phyloP scores from a whole-genome alignment of 2,797 vertebrate genomes.

The Myotis findleyi region DNA sequence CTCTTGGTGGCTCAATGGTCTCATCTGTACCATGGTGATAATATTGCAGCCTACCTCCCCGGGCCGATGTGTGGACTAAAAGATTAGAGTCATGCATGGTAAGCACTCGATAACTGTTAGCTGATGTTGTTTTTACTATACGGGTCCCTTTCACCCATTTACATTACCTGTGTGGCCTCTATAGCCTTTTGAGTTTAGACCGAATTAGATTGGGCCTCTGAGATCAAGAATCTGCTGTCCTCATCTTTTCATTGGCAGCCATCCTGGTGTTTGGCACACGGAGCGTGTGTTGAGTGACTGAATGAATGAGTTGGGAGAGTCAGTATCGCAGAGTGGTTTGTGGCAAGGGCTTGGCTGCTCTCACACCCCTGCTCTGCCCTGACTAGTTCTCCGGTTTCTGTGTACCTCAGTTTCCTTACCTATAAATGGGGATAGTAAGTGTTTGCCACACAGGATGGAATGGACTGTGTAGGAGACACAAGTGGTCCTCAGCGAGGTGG shows the following conservation, averaged over 20 bases:
- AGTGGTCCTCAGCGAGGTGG: not conserved
- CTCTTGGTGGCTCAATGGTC: not conserved
- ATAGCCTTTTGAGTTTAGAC: not conserved
- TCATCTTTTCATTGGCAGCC: not conserved
- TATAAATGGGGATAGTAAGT: not conserved
- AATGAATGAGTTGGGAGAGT: not conserved
- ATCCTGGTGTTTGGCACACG: not conserved
- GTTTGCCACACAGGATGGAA: not conserved
- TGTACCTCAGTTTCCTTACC: constrained; percentile 29
- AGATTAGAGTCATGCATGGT: not conserved
- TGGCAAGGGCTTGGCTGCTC: not conserved
- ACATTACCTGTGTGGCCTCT: not conserved
- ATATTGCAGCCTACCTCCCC: not conserved
- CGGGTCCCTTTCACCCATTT: not conserved
- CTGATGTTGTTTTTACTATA: accelerated
- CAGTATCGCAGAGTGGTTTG: not conserved
- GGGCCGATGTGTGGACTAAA: not conserved
- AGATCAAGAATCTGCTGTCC: not conserved
- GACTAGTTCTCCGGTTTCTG: not conserved
- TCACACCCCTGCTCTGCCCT: not conserved
- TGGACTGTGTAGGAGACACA: not conserved
- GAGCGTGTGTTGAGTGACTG: not conserved
- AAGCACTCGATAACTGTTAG: not conserved
- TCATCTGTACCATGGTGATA: not conserved
- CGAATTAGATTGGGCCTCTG: not conserved